These are phyloP conservation scores for Cyrtorhinus lividipennis DNA, from an alignment of 1,140 invertebrate species.

Conservation along the genomic window DNA sequence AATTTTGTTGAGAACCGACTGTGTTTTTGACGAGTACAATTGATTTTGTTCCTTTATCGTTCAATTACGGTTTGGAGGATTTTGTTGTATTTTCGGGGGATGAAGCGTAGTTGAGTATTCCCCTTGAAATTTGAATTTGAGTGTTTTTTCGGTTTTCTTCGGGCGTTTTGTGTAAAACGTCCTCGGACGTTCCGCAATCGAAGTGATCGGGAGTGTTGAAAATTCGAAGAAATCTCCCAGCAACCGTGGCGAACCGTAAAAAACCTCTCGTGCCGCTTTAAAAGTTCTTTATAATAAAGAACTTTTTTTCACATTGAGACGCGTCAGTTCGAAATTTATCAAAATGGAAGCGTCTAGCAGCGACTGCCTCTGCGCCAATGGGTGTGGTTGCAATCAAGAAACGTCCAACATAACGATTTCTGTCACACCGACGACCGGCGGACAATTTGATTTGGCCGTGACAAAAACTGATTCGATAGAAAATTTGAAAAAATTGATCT, in stretches of 20 bases:
- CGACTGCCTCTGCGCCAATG: conserved; percentile 5
- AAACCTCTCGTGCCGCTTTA: not conserved
- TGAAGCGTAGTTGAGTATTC: no score
- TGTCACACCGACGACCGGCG: conserved; percentile 78
- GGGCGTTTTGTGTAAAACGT: not conserved
- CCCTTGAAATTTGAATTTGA: no score
- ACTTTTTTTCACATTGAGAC: not conserved
- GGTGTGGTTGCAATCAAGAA: conserved; percentile 20
- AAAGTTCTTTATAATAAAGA: not conserved
- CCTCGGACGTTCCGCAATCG: not conserved
- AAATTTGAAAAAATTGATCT: conserved; percentile 76
- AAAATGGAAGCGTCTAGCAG: conserved; percentile 14
- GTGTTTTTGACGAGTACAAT: not conserved
- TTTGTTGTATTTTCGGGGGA: no score
- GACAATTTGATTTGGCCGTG: conserved; percentile 69
- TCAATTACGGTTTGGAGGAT: no score
- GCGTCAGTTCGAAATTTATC: not conserved
- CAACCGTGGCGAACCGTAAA: not conserved
- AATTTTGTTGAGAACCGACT: not conserved
- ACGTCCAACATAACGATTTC: conserved; percentile 47
- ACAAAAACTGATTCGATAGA: conserved; percentile 66
- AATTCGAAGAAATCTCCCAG: no score
- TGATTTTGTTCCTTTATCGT: no score
- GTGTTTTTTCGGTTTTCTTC: not conserved
- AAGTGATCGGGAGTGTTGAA: not conserved